Conservation (phyloP, 2,888 invertebrate genomes). For the Callinectes sapidus region DNA sequence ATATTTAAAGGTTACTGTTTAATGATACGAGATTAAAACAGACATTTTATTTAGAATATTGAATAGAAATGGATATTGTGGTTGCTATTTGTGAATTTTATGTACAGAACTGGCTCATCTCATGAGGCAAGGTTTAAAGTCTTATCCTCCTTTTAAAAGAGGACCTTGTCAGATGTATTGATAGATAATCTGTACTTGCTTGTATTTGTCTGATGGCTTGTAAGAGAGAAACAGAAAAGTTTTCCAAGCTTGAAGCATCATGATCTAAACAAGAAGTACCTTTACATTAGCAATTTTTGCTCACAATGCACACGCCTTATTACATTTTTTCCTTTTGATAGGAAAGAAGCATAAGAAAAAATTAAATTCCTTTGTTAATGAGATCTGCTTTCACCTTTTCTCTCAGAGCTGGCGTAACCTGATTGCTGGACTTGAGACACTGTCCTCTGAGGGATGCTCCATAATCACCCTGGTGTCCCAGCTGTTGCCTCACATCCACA, state of each 20-base stretch:
- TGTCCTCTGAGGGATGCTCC: constrained; percentile 29
- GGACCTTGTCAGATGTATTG: too few relatives aligned
- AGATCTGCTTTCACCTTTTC: background rate
- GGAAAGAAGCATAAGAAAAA: background rate
- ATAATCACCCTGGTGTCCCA: constrained; percentile 46
- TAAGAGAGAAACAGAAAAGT: background rate
- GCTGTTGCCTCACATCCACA: constrained; percentile 58
- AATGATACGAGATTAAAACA: too few relatives aligned
- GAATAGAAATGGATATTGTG: too few relatives aligned
- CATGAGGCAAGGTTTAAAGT: too few relatives aligned
- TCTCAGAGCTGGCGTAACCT: constrained; percentile 56
- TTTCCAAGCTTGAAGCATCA: background rate
- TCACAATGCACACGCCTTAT: background rate
- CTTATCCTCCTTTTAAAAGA: too few relatives aligned
- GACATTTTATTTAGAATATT: too few relatives aligned
- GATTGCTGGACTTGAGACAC: constrained; percentile 37
- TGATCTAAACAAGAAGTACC: background rate
- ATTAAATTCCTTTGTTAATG: background rate
- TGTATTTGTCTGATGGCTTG: too few relatives aligned
- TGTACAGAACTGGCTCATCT: too few relatives aligned
- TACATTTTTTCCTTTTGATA: background rate
- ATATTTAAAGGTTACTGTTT: background rate
- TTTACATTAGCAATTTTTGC: background rate
- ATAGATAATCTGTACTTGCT: too few relatives aligned
- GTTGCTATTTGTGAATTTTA: too few relatives aligned